Evolutionary conservation across 2,113 vertebrate species (phyloP).

Genomic region (Erythrocercus mccallii): DNA sequence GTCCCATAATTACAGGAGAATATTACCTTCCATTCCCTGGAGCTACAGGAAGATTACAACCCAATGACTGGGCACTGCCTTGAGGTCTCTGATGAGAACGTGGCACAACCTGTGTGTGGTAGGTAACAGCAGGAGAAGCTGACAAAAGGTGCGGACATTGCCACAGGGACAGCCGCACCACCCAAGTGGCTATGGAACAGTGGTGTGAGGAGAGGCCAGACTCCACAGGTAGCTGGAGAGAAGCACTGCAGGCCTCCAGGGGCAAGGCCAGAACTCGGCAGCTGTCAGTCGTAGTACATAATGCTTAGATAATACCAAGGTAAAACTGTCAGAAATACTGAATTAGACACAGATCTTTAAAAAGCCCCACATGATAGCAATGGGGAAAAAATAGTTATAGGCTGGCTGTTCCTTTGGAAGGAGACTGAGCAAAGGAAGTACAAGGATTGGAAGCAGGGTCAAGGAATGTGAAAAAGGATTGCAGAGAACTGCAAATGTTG

Average conservation of each 20-base stretch:
- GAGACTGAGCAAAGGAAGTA: background rate
- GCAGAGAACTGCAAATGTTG: background rate
- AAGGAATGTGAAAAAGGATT: background rate
- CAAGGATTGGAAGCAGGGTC: background rate
- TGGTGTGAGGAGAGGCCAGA: background rate
- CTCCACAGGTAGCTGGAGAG: background rate
- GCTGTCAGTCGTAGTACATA: background rate
- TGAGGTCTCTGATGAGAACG: background rate
- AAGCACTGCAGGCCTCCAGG: background rate
- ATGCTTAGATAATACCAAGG: background rate
- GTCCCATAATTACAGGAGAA: background rate
- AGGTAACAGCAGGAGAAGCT: background rate
- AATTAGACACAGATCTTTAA: background rate
- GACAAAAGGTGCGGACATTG: background rate
- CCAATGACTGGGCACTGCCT: background rate
- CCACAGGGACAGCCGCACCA: background rate
- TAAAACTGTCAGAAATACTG: background rate
- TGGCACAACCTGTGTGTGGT: rapidly evolving
- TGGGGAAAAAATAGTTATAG: rapidly evolving
- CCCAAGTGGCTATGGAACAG: background rate
- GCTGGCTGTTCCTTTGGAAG: background rate
- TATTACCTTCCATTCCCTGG: background rate
- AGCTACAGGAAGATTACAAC: background rate
- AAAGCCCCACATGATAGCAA: rapidly evolving
- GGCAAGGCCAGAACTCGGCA: background rate